Conservation (phyloP, 1,140 invertebrate species). For the Drosophila repletoides region DNA sequence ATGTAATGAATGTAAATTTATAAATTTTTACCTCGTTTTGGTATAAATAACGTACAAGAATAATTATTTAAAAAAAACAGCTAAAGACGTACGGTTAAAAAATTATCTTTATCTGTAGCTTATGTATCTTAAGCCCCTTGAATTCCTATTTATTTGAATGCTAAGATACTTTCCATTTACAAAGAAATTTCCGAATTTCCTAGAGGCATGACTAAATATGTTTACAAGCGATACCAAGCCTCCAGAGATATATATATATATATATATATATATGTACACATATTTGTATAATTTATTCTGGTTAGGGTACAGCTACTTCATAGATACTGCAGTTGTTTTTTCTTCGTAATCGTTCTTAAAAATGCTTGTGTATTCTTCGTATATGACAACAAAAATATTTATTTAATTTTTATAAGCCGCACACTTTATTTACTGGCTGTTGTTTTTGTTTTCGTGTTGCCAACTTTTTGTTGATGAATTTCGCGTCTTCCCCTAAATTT, state of each 20-base stretch:
- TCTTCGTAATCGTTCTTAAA: conserved; percentile 26
- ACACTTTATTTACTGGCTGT: conserved; percentile 17
- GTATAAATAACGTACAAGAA: too few species aligned
- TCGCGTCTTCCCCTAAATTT: conserved; percentile 26
- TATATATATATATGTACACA: too few species aligned
- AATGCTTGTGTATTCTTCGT: conserved; percentile 11
- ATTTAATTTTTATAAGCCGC: conserved; percentile 45
- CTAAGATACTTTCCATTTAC: too few species aligned
- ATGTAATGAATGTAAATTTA: too few species aligned
- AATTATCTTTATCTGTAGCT: too few species aligned
- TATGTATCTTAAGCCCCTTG: too few species aligned
- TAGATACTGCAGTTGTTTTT: conserved; percentile 34
- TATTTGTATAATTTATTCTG: not conserved
- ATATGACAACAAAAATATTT: conserved; percentile 56
- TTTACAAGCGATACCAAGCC: not conserved
- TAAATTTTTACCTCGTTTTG: too few species aligned
- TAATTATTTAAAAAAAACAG: too few species aligned
- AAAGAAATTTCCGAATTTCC: not conserved
- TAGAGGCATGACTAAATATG: too few species aligned
- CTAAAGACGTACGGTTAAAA: too few species aligned
- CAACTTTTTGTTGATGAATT: conserved; percentile 34
- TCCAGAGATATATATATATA: not conserved
- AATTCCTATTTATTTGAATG: too few species aligned
- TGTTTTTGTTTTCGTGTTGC: conserved; percentile 4
- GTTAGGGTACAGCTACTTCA: not conserved